A percentile compares a stretch with the other conserved stretches of the same genome.
Evolutionary conservation across 2,888 invertebrate genomes (phyloP).

Genomic region (Clistopyga incitator): DNA sequence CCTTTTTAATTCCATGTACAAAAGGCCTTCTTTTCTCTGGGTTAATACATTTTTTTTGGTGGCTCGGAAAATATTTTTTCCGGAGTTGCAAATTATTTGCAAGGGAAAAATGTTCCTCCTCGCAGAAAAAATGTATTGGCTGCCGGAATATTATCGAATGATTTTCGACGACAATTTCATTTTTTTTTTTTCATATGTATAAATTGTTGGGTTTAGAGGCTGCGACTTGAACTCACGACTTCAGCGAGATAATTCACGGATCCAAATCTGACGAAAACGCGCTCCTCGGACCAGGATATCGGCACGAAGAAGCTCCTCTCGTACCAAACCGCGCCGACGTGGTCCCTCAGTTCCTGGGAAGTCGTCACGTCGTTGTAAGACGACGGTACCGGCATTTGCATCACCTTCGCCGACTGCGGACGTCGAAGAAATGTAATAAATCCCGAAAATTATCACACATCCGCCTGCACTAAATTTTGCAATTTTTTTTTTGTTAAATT

Average conservation of each 20-base stretch:
- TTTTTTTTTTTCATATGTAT: neutral
- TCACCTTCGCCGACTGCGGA: constrained; percentile 87
- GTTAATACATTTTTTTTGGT: no score
- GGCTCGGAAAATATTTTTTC: no score
- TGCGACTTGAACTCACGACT: constrained; percentile 88
- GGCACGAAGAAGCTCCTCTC: constrained; percentile 96
- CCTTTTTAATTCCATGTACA: neutral
- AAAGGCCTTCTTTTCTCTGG: no score
- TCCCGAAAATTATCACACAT: neutral
- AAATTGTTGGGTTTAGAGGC: neutral
- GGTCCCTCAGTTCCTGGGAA: constrained; percentile 92
- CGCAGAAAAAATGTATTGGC: no score
- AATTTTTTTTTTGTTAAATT: no score
- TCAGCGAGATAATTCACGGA: constrained; percentile 96
- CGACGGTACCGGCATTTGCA: constrained; percentile 97
- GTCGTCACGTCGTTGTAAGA: constrained; percentile 98
- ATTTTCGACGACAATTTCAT: neutral
- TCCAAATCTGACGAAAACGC: constrained; percentile 95
- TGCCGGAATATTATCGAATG: no score
- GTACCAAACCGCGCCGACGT: constrained; percentile 99
- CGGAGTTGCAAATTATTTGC: no score
- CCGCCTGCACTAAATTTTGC: no score
- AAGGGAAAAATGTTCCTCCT: no score
- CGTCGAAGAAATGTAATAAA: neutral
- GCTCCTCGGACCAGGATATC: constrained; percentile 88